Evolutionary conservation across 2,888 invertebrate species (phyloP), one percentile per base, ranked within the genome.

Genomic region (Sinopyrophorus schimmeli): DNA sequence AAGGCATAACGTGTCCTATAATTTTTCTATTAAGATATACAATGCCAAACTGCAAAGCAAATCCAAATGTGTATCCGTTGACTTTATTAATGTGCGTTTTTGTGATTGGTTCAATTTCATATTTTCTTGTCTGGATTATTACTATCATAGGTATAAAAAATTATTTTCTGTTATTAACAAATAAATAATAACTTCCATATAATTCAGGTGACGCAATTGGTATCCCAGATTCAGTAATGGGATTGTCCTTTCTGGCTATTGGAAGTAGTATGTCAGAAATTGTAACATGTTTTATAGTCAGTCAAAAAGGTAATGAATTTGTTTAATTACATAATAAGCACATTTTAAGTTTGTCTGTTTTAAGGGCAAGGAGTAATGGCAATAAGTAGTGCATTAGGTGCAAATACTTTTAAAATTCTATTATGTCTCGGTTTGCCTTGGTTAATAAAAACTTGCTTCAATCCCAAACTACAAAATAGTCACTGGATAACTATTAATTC

Each of bases 191-290:
- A n/a, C n/a, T n/a, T n/a, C n/a, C n/a, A n/a, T n/a, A n/a, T n/a
- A n/a, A n/a, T n/a, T n/a, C n/a, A 83, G 89, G 89, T 31, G 85
- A 85, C 62, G 85, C 89, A 0, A 72, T 88, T 7, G 75, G 79
- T 53, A 80, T 89, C 18, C 89, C 89, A 0, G 89, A 89, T 68
- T 85, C 87, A 21, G 85, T 89, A 9, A 87, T 88, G 73, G 89
- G 89, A 0, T 76, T 90, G 39, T 87, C 88, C 2, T 82, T 90
- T 57, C 75, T 90, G 6, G 89, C 89, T 0, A 86, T 87, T 1
- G 89, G 89, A 24, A 89, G 87, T 57, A 87, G 87, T 60, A 79
- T 90, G 0, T 90, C 90, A 0, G 90, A 91, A 74, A 87, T 87
- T 1, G 86, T 89, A 0, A 85, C 89, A 17, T 87, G 87, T 64